These are phyloP conservation scores for Drosophila lacicola DNA, from an alignment of 2,888 invertebrate species.

Conservation along the genomic window DNA sequence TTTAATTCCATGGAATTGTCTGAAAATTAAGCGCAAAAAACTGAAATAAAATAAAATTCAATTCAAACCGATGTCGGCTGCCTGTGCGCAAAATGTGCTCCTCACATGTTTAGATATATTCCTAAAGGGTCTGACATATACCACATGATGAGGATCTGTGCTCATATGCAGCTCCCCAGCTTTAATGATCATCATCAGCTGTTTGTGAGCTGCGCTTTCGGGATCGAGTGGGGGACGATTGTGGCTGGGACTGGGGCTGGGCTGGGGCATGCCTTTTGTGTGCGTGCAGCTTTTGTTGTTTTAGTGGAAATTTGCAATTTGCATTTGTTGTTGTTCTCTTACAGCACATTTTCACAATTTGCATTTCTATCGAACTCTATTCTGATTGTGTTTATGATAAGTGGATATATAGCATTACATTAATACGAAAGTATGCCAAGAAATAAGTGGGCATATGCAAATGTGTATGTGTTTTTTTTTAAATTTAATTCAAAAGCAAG, in stretches of 20 bases:
- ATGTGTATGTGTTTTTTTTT: not conserved
- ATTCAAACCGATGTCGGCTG: slow-evolving; percentile 20
- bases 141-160: slow-evolving; percentile 40
- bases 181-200: slow-evolving; percentile 66
- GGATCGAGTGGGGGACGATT: not conserved
- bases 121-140: slow-evolving; percentile 54
- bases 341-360: slow-evolving; percentile 47
- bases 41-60: not conserved
- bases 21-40: slow-evolving; percentile 63
- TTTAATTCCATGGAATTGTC: slow-evolving; percentile 79
- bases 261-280: slow-evolving; percentile 10
- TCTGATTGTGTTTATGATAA: slow-evolving; percentile 10
- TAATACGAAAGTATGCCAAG: slow-evolving; percentile 55
- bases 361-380: slow-evolving; percentile 32
- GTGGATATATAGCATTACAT: slow-evolving; percentile 61
- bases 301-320: slow-evolving; percentile 38
- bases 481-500: not conserved
- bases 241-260: not conserved
- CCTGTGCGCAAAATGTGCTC: slow-evolving; percentile 63
- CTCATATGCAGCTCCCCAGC: slow-evolving; percentile 7
- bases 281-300: slow-evolving; percentile 58
- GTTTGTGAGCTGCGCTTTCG: slow-evolving; percentile 22
- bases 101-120: slow-evolving; percentile 67
- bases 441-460: slow-evolving; percentile 36
- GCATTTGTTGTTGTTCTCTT: slow-evolving; percentile 31